phyloP scores from a whole-genome alignment of 2,797 vertebrate species.

The Malacoctenus gilli region DNA sequence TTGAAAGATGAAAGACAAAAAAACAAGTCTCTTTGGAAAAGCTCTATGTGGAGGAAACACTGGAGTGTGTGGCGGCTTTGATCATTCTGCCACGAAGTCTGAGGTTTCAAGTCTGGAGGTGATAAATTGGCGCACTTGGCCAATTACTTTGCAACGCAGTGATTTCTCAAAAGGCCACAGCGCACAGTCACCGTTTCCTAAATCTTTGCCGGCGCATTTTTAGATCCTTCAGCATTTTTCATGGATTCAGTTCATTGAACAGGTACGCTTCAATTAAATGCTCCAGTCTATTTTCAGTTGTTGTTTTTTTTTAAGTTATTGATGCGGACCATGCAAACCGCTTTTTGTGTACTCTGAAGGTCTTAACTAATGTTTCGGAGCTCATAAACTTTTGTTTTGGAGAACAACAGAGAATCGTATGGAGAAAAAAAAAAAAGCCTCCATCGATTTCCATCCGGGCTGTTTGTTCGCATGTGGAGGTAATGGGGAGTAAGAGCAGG shows the following conservation, averaged over 20 bases:
- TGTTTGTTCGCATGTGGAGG: too few species aligned
- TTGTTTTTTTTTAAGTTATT: too few species aligned
- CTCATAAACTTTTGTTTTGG: not conserved
- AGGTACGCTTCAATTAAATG: slow-evolving; percentile 16
- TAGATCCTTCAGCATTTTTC: slow-evolving; percentile 18
- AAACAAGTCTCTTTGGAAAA: slow-evolving; percentile 61
- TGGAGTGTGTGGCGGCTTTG: slow-evolving; percentile 64
- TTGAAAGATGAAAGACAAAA: slow-evolving; percentile 75
- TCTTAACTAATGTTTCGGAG: too few species aligned
- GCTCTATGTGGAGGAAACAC: slow-evolving; percentile 64
- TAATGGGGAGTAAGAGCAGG: too few species aligned
- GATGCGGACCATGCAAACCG: not conserved
- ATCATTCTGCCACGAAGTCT: slow-evolving; percentile 69
- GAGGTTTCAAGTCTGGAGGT: slow-evolving; percentile 59
- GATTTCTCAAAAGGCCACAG: slow-evolving; percentile 39
- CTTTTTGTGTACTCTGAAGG: not conserved
- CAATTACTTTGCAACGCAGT: slow-evolving; percentile 48
- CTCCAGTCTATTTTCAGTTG: not conserved
- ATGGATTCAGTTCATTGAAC: slow-evolving; percentile 2
- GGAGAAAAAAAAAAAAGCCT: too few species aligned
- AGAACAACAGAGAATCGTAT: not conserved
- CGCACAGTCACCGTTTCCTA: slow-evolving; percentile 24
- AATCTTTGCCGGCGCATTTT: slow-evolving; percentile 22
- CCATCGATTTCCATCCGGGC: too few species aligned
- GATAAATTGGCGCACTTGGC: slow-evolving; percentile 60